Evolutionary conservation across 2,113 vertebrate genomes (phyloP).

Genomic region (Lontra canadensis): DNA sequence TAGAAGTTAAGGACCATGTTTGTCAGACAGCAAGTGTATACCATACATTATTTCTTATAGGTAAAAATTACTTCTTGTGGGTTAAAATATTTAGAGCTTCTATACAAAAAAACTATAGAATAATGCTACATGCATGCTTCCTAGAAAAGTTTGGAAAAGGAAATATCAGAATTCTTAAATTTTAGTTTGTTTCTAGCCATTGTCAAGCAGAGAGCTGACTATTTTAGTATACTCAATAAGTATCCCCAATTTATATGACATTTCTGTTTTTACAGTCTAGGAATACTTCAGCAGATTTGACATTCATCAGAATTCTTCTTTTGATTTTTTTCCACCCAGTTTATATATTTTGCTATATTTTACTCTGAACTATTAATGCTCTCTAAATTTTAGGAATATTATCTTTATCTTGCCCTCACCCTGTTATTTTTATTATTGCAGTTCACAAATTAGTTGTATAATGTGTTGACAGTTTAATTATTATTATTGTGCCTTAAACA

Average conservation of each 20-base stretch:
- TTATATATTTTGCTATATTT: slow-evolving; percentile 29
- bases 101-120: not conserved
- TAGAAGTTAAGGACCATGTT: not conserved
- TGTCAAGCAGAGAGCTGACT: not conserved
- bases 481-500: not conserved
- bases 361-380: not conserved
- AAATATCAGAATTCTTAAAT: slow-evolving; percentile 1
- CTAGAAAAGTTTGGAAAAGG: not conserved
- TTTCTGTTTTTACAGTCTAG: not conserved
- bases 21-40: not conserved
- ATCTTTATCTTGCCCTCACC: not conserved
- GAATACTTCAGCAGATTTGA: not conserved
- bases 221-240: not conserved
- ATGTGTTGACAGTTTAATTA: slow-evolving; percentile 27
- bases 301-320: not conserved
- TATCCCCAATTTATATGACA: not conserved
- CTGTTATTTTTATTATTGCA: slow-evolving; percentile 8
- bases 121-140: not conserved
- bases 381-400: not conserved
- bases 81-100: slow-evolving; percentile 17
- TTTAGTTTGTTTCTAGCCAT: not conserved
- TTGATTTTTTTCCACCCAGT: not conserved
- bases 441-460: slow-evolving; percentile 36
- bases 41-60: not conserved
- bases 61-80: not conserved